Base-by-base conservation (phyloP, 2,888 invertebrate genomes). In the Eutolmus rufibarbis region DNA sequence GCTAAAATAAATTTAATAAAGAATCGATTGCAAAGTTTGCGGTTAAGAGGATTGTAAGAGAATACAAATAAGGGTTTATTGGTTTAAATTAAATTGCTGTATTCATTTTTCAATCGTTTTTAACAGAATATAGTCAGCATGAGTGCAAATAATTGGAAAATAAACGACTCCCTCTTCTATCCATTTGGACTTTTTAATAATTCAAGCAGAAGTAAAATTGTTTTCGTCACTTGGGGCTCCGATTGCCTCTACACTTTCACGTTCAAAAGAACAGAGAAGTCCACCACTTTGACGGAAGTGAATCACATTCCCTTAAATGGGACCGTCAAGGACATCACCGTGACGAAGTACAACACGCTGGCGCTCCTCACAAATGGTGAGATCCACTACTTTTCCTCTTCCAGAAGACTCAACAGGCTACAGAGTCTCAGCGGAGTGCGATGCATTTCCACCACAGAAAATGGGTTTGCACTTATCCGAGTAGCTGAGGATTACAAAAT, bases 141-240 rank as follows among this genome's bases (percentile, higher is more conserved):
- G 88, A 79, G 79, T 31, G n/a, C 43, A 4, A 86, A 79, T n/a
- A 89, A 89, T 3, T 92, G 92, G 92, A 91, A 90, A 16, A 91
- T 92, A 34, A 90, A 91, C 5, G 92, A 92, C 86, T 90, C 91
- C 0, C 87, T 92, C 3, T 92, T 92, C 74, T 90, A 91, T 86
- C 91, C 92, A 0, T 88, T 90, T 5, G 92, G 92, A 0, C 87
- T 92, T 0, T 91, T 91, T 77, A 91, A 90, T 78, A 91, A 91
- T 85, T 91, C 91, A 1, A 91, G 90, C 0, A 90, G 89, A 9
- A 90, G 89, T 40, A 92, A 91, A 89, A 90, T 91, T 0, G 91
- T 92, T 0, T 92, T 92, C 87, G 91, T 92, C 16, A 91, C 91
- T 9, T 92, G 92, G 92, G 91, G 91, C 77, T 91, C 91, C 74